phyloP scores from a whole-genome alignment of 2,888 invertebrate genomes.

The Phaedon cochleariae region DNA sequence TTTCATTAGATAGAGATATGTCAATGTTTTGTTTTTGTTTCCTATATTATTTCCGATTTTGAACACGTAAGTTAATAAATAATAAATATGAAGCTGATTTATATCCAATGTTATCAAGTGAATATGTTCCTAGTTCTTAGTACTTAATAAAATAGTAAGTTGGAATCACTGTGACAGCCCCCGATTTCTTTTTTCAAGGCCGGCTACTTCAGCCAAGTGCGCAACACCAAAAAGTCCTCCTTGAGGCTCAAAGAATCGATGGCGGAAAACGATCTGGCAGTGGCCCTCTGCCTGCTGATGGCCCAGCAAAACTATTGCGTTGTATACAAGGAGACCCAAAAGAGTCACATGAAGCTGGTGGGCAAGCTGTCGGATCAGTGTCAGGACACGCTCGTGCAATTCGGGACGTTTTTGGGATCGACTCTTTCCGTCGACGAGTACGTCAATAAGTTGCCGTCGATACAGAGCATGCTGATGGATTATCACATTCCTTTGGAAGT shows the following conservation, averaged over 20 bases:
- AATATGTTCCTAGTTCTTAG: no score
- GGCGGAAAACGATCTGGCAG: conserved; percentile 91
- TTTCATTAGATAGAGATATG: no score
- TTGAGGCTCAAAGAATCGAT: conserved; percentile 94
- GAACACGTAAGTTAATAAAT: no score
- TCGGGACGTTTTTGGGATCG: conserved; percentile 93
- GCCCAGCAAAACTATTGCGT: conserved; percentile 98
- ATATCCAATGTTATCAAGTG: no score
- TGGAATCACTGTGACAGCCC: background rate
- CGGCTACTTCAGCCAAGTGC: conserved; percentile 95
- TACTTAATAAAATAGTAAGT: no score
- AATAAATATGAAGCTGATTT: no score
- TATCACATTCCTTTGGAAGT: conserved; percentile 96
- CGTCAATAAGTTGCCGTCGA: conserved; percentile 84
- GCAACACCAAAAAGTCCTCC: conserved; percentile 96
- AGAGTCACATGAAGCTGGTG: conserved; percentile 87
- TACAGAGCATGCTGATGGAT: conserved; percentile 87
- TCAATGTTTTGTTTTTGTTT: no score
- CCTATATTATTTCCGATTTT: no score
- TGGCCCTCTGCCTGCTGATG: conserved; percentile 91
- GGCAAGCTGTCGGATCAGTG: conserved; percentile 90
- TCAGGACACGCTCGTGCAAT: conserved; percentile 97
- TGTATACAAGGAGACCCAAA: conserved; percentile 82
- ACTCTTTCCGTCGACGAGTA: conserved; percentile 96
- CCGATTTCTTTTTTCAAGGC: conserved; percentile 81